Conservation (phyloP, 2,888 invertebrate genomes). For the Drosophila longiperda region DNA sequence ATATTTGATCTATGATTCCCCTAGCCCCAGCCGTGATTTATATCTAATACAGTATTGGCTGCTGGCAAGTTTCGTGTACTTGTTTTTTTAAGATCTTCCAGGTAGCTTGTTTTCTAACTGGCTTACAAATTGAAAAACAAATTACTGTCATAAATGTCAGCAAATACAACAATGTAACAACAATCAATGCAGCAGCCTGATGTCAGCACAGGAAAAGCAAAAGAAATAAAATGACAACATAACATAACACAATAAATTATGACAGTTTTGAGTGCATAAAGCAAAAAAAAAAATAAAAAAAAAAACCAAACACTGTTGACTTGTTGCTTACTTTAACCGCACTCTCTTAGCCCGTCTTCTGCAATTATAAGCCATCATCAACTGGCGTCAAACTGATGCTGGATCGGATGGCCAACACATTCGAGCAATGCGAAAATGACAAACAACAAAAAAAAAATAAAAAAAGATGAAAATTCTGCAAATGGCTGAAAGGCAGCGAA, state of each 20-base stretch:
- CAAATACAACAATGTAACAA: conserved; percentile 75
- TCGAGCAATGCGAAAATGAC: conserved; percentile 61
- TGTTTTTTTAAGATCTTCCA: conserved; percentile 8
- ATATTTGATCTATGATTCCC: neutral
- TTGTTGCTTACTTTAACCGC: conserved; percentile 13
- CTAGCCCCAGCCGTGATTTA: neutral
- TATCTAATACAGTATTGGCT: neutral
- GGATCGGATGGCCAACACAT: conserved; percentile 53
- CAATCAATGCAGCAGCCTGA: conserved; percentile 77
- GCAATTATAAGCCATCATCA: conserved; percentile 65
- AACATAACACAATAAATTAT: conserved; percentile 68
- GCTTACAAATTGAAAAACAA: conserved; percentile 77
- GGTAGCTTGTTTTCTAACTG: conserved; percentile 41
- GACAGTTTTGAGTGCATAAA: conserved; percentile 73
- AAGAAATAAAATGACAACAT: conserved; percentile 21
- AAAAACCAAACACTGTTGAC: conserved; percentile 20
- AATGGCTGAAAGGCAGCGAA: conserved; percentile 64
- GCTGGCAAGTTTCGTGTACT: neutral
- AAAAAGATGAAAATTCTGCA: conserved; percentile 48
- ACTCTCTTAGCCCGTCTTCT: neutral
- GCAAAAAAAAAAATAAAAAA: conserved; percentile 20
- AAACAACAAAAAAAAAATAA: conserved; percentile 27
- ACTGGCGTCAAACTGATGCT: conserved; percentile 55
- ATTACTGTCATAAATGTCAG: conserved; percentile 78
- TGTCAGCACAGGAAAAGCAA: conserved; percentile 56